A percentile compares a stretch with the other conserved stretches of the same genome.
Evolutionary conservation across 2,888 invertebrate genomes (phyloP).

Genomic region (Thysanoteuthis rhombus): DNA sequence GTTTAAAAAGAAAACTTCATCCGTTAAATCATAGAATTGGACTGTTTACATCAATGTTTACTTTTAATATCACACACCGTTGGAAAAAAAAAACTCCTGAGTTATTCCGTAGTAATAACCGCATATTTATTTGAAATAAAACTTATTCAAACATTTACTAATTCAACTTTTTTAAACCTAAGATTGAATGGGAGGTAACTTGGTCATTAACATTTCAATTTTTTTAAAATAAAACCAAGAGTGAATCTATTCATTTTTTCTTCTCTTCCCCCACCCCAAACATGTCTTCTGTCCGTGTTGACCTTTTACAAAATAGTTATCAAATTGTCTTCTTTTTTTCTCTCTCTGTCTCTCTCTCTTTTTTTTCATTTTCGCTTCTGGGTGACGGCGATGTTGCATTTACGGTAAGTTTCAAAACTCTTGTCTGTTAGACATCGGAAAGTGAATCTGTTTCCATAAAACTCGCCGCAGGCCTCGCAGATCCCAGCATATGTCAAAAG

Average conservation of each 20-base stretch:
- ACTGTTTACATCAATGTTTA: no score
- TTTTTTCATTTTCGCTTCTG: conserved; percentile 18
- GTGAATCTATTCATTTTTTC: neutral
- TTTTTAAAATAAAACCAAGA: no score
- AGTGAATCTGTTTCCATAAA: conserved; percentile 43
- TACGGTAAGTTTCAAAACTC: conserved; percentile 39
- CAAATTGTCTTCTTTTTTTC: neutral
- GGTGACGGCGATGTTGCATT: conserved; percentile 40
- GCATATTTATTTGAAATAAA: no score
- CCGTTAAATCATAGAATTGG: no score
- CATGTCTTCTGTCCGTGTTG: neutral
- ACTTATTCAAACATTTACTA: no score
- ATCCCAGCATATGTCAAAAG: conserved; percentile 1
- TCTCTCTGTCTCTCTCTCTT: neutral
- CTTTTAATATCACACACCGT: no score
- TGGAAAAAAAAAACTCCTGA: no score
- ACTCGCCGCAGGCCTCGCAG: conserved; percentile 45
- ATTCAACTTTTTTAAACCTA: no score
- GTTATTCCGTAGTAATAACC: no score
- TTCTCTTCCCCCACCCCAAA: neutral
- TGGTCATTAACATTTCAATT: no score
- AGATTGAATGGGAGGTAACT: no score
- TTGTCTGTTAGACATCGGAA: conserved; percentile 44
- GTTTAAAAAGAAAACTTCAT: no score
- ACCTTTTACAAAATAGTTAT: neutral